Evolutionary conservation across 2,888 invertebrate genomes (phyloP), one percentile per base, ranked within the genome.

Genomic region (Drosophila silvestris): DNA sequence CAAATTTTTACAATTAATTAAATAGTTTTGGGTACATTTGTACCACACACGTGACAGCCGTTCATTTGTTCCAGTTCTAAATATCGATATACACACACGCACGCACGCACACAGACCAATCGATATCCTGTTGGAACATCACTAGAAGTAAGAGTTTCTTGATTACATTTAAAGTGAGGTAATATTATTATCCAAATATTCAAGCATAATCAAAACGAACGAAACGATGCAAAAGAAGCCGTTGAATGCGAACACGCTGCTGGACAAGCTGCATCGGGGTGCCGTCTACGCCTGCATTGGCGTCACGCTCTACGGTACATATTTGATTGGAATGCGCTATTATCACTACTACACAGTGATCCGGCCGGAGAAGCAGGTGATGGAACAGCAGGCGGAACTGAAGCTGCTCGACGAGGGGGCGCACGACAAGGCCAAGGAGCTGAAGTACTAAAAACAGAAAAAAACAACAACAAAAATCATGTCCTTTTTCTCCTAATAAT

Each of bases 221-320:
- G 35, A n/a, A 33, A 47, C 32, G 22, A 85, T 85, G 93, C 94
- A 93, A 84, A 89, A 91, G 53, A 91, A 93, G 52, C 87, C 90
- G 72, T 61, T 92, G 2, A 83, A 68, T 37, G 89, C 84, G 22
- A 94, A 85, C 84, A 69, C 88, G 22, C 74, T 94, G 28, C 63
- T 95, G 35, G 94, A 95, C 79, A 93, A 91, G 74, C 82, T 95
- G 39, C 95, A 95, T 83, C 94, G 94, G 87, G 95, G 95, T 30
- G 93, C 94, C 53, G 95, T 95, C 1, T 92, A 92, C 39, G 91
- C 94, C 26, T 95, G 95, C 82, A 91, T 95, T 47, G 95, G 94
- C 7, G 91, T 95, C 12, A 95, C 95, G 26, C 64, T 94, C 1
- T 94, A 94, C 84, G 95, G 95, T 50, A 92, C 94, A 35, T 91